These are phyloP conservation scores for Crossoptilon crossoptilon DNA, from an alignment of 2,797 vertebrate species.

Conservation along the genomic window DNA sequence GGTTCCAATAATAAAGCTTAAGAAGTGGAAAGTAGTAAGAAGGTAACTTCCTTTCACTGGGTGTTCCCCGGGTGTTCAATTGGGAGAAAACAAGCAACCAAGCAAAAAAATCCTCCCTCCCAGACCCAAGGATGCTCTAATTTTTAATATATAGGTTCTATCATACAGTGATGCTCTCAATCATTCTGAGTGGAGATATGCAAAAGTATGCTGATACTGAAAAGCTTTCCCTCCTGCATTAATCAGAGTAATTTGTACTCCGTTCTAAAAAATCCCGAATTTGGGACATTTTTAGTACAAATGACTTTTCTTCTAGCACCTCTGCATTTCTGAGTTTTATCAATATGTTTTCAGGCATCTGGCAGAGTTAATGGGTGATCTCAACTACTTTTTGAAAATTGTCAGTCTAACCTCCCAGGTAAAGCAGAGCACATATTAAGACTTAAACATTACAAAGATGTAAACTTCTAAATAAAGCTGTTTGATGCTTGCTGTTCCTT, in stretches of 20 bases:
- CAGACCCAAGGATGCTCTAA: neutral
- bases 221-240: neutral
- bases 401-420: constrained; percentile 35
- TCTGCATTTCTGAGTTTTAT: neutral
- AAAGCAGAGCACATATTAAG: constrained; percentile 68
- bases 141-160: constrained; percentile 3
- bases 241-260: neutral
- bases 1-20: neutral
- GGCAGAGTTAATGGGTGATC: neutral
- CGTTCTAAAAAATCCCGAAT: neutral
- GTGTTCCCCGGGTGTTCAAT: neutral
- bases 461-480: constrained; percentile 60
- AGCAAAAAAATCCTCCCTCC: neutral
- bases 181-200: neutral
- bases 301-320: neutral
- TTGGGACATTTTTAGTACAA: neutral
- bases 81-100: neutral
- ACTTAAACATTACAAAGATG: constrained; percentile 72
- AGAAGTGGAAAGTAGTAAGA: neutral
- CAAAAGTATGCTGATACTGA: neutral
- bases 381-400: neutral
- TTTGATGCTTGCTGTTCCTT: constrained; percentile 67
- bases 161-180: neutral
- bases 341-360: neutral
- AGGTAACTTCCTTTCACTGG: neutral